Percentiles rank a stretch among this genome's conserved stretches.
These are phyloP conservation scores for Ischnus inquisitorius DNA, from an alignment of 2,888 invertebrate genomes.

Conservation along the genomic window DNA sequence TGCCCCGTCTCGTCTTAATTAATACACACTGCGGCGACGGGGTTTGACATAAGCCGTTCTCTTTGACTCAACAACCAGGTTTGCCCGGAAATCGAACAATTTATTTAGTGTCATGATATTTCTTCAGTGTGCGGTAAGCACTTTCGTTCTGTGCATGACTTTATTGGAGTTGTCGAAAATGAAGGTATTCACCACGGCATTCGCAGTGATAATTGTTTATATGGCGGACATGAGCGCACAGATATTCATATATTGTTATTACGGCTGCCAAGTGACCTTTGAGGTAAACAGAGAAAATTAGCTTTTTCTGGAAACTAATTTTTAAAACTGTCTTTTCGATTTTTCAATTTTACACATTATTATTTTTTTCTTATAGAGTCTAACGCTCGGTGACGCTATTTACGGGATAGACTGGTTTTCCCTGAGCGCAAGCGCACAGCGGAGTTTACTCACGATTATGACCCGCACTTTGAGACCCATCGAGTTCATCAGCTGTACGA, in stretches of 20 bases:
- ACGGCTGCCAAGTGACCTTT: slow-evolving; percentile 74
- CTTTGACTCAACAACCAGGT: background rate
- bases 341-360: background rate
- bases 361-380: background rate
- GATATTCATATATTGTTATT: slow-evolving; percentile 78
- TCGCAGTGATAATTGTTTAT: slow-evolving; percentile 59
- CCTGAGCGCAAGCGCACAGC: slow-evolving; percentile 68
- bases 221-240: slow-evolving; percentile 71
- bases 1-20: too few species aligned
- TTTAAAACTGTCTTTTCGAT: background rate
- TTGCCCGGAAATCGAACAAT: slow-evolving; percentile 59
- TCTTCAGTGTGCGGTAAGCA: slow-evolving; percentile 64
- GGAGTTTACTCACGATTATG: slow-evolving; percentile 73
- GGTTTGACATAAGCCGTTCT: background rate
- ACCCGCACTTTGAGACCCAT: slow-evolving; percentile 68
- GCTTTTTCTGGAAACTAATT: too few species aligned
- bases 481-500: slow-evolving; percentile 29
- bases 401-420: slow-evolving; percentile 75
- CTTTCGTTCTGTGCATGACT: slow-evolving; percentile 68
- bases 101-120: slow-evolving; percentile 64
- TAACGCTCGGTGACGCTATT: slow-evolving; percentile 67
- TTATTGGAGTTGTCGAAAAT: slow-evolving; percentile 69
- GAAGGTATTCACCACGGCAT: slow-evolving; percentile 48
- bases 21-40: too few species aligned
- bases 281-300: slow-evolving; percentile 64